Evolutionary conservation across 2,113 vertebrate species (phyloP).

Genomic region (Trogon melanurus): DNA sequence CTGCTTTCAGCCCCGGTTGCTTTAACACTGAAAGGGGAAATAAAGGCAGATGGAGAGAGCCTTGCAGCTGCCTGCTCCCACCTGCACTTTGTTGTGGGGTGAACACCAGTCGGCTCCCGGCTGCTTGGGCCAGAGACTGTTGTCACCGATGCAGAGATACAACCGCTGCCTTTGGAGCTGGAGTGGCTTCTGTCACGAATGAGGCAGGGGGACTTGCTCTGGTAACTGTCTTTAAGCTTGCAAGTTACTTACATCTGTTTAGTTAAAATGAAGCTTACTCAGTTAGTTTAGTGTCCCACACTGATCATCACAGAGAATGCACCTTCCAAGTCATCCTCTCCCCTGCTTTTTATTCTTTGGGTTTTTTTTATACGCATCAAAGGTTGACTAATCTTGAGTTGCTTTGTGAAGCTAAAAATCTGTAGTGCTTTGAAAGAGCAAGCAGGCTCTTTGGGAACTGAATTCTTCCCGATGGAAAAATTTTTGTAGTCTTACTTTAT

Average conservation of each 20-base stretch:
- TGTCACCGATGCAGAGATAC: neutral
- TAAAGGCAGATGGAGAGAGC: no score
- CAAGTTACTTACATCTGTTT: neutral
- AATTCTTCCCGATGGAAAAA: neutral
- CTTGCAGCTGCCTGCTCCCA: neutral
- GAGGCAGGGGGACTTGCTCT: accelerated
- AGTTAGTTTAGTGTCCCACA: neutral
- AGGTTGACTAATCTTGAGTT: neutral
- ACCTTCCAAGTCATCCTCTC: neutral
- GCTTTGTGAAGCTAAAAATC: constrained; percentile 5
- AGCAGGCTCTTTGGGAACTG: neutral
- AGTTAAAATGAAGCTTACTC: neutral
- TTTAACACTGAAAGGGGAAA: neutral
- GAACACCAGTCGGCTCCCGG: neutral
- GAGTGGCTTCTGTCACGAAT: neutral
- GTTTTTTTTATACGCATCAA: neutral
- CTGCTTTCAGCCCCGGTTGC: neutral
- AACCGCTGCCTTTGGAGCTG: neutral
- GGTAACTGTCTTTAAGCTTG: neutral
- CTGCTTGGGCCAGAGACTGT: neutral
- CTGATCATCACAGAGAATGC: neutral
- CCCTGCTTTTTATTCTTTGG: neutral
- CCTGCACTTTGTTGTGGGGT: neutral
- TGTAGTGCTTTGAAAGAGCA: neutral
- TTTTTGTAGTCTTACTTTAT: neutral